These are phyloP conservation scores for Lateolabrax maculatus DNA, from an alignment of 2,797 vertebrate species.

Conservation along the genomic window DNA sequence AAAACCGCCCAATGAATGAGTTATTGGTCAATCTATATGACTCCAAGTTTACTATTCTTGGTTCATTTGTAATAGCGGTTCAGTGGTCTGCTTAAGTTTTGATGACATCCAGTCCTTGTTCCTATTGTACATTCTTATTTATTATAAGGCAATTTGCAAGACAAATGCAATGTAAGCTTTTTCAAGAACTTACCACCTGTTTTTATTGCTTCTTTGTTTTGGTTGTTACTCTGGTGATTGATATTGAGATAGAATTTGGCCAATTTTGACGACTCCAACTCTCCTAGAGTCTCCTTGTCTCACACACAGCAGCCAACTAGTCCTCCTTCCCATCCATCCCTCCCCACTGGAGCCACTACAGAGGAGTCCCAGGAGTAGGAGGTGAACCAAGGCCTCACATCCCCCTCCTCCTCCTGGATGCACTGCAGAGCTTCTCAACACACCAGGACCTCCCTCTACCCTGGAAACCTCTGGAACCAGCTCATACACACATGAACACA, in stretches of 20 bases:
- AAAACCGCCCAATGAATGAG: too few species aligned
- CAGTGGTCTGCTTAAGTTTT: too few species aligned
- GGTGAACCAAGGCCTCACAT: background rate
- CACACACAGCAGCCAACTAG: background rate
- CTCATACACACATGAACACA: constrained; percentile 49
- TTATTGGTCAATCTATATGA: too few species aligned
- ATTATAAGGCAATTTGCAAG: too few species aligned
- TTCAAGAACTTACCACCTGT: background rate
- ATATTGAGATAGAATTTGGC: background rate
- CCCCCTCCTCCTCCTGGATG: constrained; percentile 12
- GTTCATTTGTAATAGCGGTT: too few species aligned
- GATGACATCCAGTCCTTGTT: too few species aligned
- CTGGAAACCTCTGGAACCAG: constrained; percentile 60
- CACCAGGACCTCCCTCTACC: constrained; percentile 24
- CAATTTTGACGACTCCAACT: background rate
- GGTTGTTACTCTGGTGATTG: background rate
- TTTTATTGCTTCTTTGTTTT: background rate
- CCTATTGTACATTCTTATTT: background rate
- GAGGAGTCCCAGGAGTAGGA: constrained; percentile 26
- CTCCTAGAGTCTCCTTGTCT: background rate
- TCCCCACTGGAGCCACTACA: constrained; percentile 3
- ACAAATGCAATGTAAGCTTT: background rate
- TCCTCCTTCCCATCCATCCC: background rate
- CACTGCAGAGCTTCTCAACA: constrained; percentile 18
- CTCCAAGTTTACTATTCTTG: too few species aligned